Evolutionary conservation across 2,113 vertebrate species (phyloP), one percentile per base, ranked within the genome.

Genomic region (Helogale parvula): DNA sequence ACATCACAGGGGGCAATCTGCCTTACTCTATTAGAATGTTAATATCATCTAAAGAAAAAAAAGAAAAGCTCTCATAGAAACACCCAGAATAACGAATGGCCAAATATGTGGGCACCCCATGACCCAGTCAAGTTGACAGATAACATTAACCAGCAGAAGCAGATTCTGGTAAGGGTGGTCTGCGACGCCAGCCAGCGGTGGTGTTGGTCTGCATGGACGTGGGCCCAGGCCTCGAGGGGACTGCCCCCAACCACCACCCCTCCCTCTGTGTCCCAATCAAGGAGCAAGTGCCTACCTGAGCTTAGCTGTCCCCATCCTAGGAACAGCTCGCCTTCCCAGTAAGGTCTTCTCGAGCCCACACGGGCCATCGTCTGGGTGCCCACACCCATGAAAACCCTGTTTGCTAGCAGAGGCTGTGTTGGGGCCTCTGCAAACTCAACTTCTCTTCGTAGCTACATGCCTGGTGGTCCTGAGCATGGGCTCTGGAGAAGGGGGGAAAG

Each of bases 221-320:
- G 29, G 4, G 25, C 29, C 35, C 81, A 33, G 27, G 2, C 3
- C 80, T 47, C 88, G 47, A 33, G 16, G 6, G 50, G 3, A 60
- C 3, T 27, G 31, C 5, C 41, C 16, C 19, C 50, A 60, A 2
- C 45, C 54, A 63, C 45, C 45, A 54, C 25, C 21, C 77, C 52
- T 50, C 9, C 65, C 41, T 47, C 47, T 12, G 38, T 47, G 52
- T 31, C 14, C 47, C 45, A 9, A 21, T 27, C 72, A 29, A 10
- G 14, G n/a, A 2, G 10, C 27, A 38, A 38, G 60, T 8, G 21
- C 19, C 79, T 33, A 0, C 10, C 52, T 31, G 52, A 33, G 7
- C n/a, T 45, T 45, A 63, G 21, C 1, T 33, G 2, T 79, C 33
- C 93, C 2, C 54, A 95, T 97, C 97, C 98, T 97, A 88, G 95